A percentile compares a stretch with the other conserved stretches of the same genome.
These are phyloP conservation scores for Bubalus kerabau DNA, from an alignment of 2,113 vertebrate genomes.

Conservation along the genomic window DNA sequence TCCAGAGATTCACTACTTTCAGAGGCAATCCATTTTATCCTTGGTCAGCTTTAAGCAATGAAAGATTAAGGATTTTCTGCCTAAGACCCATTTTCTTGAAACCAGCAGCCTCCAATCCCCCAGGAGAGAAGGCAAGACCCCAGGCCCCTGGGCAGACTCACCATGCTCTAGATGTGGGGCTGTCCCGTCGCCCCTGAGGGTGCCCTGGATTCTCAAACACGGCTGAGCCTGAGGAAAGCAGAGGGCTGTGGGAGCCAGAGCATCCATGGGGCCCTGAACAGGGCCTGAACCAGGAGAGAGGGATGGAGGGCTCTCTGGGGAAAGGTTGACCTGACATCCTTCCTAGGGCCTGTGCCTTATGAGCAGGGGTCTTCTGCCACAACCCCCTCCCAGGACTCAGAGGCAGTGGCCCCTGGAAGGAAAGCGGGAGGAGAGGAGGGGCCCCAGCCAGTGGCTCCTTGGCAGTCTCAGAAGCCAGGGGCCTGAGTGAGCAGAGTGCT, in stretches of 20 bases:
- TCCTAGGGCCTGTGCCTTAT: background rate
- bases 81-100: background rate
- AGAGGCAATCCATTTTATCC: background rate
- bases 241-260: background rate
- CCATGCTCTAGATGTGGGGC: constrained; percentile 58
- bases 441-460: background rate
- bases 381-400: background rate
- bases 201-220: constrained; percentile 80
- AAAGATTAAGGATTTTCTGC: background rate
- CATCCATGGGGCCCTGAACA: background rate
- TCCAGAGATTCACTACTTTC: background rate
- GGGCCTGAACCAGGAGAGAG: background rate
- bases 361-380: background rate
- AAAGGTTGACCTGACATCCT: background rate
- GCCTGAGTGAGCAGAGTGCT: background rate
- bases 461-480: background rate
- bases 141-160: constrained; percentile 39
- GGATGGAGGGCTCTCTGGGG: background rate
- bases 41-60: background rate
- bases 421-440: background rate
- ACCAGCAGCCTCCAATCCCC: background rate
- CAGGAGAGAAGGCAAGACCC: background rate
- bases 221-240: constrained; percentile 76
- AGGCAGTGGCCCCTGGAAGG: background rate
- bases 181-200: constrained; percentile 49